phyloP scores from a whole-genome alignment of 2,797 vertebrate species.

The Lerista edwardsae region DNA sequence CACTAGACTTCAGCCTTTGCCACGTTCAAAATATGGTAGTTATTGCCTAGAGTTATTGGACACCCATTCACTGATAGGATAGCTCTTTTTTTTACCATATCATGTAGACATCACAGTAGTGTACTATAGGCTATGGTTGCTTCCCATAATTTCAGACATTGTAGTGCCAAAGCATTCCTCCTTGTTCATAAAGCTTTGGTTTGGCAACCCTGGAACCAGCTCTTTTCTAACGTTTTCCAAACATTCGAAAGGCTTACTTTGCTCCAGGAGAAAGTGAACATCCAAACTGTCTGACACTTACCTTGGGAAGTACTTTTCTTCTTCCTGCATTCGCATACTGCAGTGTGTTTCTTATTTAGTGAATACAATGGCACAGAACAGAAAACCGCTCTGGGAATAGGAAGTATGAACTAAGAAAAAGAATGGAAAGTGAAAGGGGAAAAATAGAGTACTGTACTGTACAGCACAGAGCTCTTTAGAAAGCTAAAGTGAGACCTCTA shows the following conservation, averaged over 20 bases:
- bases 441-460: no score
- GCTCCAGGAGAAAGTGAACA: neutral
- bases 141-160: neutral
- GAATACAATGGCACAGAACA: neutral
- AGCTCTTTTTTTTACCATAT: neutral
- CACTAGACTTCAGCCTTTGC: neutral
- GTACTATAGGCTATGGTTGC: neutral
- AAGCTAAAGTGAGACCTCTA: constrained; percentile 2
- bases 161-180: neutral
- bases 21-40: neutral
- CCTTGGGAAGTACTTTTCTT: neutral
- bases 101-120: neutral
- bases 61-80: neutral
- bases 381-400: neutral
- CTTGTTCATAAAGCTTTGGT: neutral
- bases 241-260: neutral
- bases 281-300: neutral
- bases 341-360: neutral
- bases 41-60: neutral
- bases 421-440: constrained; percentile 9
- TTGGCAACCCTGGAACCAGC: neutral
- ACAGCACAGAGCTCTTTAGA: neutral
- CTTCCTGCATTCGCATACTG: neutral
- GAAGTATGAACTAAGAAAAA: neutral
- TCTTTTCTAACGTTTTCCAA: neutral